Evolutionary conservation across 2,888 invertebrate species (phyloP), one percentile per base, ranked within the genome.

Genomic region (Clepsis dumicolana): DNA sequence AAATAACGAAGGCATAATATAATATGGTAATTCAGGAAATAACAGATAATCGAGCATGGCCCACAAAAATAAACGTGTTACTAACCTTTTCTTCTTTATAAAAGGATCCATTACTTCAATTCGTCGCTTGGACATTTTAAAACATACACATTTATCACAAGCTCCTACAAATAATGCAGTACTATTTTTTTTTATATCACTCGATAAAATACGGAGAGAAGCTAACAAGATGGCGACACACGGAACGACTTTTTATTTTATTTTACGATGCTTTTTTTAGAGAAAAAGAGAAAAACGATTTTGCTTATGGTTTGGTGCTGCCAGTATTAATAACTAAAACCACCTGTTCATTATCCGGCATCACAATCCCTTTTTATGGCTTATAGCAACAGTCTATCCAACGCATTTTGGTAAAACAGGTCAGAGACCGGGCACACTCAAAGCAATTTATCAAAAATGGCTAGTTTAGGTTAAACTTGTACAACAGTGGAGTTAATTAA

Each of bases 71-170:
- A 70, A 75, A 72, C 70, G 70, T 65, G 71, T 48, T 68, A 80
- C 83, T 71, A 89, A 97, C 97, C 96, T 94, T 92, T 95, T 96
- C 88, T 96, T 95, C 88, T 96, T 96, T 70, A 97, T 94, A 84
- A 97, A 97, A 3, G 97, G 97, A 83, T 97, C 97, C 81, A 96
- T 95, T 72, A 97, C 96, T 94, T 97, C 98, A 84, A 98, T 97
- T 85, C 97, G 95, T 79, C 97, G 94, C 88, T 97, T 97, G 54
- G 97, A 97, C 97, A 97, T 96, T 71, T 74, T 81, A 69, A 59
- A 75, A 70, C 74, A 76, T 78, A 82, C 80, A 83, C 87, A 87
- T 68, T 52, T 44, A 68, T 53, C 52, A 59, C 64, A 16, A 50
- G n/a, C 29, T 52, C 57, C 71, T 66, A 44, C 8, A 77, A 74